These are phyloP conservation scores for Drosophila lacicola DNA, from an alignment of 2,888 invertebrate genomes.

Conservation along the genomic window DNA sequence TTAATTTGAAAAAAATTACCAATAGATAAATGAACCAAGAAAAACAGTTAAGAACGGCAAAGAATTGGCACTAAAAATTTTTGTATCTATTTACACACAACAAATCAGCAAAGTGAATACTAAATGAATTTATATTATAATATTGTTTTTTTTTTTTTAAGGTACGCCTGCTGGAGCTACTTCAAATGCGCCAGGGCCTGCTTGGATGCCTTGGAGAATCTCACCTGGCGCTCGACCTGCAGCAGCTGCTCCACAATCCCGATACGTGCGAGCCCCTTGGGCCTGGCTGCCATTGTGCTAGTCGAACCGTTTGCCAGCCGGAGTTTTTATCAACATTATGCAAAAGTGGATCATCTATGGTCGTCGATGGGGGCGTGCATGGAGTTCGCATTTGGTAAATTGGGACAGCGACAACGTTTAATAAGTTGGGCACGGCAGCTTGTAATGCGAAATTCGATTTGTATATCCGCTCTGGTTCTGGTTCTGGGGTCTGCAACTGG, in stretches of 20 bases:
- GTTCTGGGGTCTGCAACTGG: slow-evolving; percentile 41
- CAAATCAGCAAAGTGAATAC: slow-evolving; percentile 6
- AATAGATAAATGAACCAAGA: not conserved
- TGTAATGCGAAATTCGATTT: slow-evolving; percentile 79
- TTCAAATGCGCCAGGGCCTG: slow-evolving; percentile 36
- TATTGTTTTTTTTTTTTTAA: no score
- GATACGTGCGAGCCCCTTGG: slow-evolving; percentile 68
- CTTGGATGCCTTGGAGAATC: slow-evolving; percentile 27
- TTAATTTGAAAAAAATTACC: not conserved
- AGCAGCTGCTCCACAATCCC: slow-evolving; percentile 70
- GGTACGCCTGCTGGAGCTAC: not conserved
- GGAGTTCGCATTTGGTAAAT: slow-evolving; percentile 73
- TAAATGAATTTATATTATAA: not conserved
- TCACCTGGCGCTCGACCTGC: slow-evolving; percentile 63
- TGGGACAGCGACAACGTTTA: slow-evolving; percentile 77
- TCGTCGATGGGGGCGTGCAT: slow-evolving; percentile 13
- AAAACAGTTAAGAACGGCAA: not conserved
- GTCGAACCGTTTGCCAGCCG: slow-evolving; percentile 35
- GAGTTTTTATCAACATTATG: slow-evolving; percentile 60
- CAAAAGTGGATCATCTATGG: slow-evolving; percentile 47
- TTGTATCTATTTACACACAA: slow-evolving; percentile 10
- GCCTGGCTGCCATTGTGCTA: slow-evolving; percentile 66
- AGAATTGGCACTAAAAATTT: slow-evolving; percentile 38
- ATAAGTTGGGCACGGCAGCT: slow-evolving; percentile 76
- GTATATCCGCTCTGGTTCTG: slow-evolving; percentile 29